phyloP scores from a whole-genome alignment of 92 coral and sea anemone species.

The Pocillopora grandis region DNA sequence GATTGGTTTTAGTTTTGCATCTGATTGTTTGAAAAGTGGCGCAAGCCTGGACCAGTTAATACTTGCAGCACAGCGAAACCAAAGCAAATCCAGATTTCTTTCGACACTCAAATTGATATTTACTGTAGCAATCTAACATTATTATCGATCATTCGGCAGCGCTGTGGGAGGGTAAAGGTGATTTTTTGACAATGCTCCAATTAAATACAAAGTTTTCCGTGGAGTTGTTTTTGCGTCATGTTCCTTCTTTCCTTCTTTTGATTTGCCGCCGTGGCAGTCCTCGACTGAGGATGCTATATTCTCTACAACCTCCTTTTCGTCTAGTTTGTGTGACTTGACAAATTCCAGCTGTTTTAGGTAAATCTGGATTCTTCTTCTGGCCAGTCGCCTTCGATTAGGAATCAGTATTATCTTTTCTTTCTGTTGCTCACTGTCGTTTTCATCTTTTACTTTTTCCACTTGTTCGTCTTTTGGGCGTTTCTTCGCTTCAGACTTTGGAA shows the following conservation, averaged over 20 bases:
- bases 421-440: conserved; percentile 34
- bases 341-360: conserved; percentile 69
- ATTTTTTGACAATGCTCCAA: conserved; percentile 75
- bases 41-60: too few relatives aligned
- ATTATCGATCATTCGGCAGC: neutral
- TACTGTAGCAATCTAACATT: neutral
- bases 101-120: neutral
- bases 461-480: conserved; percentile 53
- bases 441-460: conserved; percentile 25
- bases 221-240: conserved; percentile 33
- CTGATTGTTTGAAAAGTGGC: too few relatives aligned
- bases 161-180: conserved; percentile 49
- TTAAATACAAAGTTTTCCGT: conserved; percentile 58
- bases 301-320: conserved; percentile 47
- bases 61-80: neutral
- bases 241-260: conserved; percentile 1
- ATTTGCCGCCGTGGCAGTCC: conserved; percentile 12
- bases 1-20: too few relatives aligned
- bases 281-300: conserved; percentile 37
- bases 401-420: conserved; percentile 40
- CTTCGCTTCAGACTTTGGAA: conserved; percentile 66
- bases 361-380: conserved; percentile 49
- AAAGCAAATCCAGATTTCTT: too few relatives aligned
- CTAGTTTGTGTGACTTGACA: conserved; percentile 57
- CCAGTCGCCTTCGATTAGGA: conserved; percentile 69